Evolutionary conservation across 2,797 vertebrate genomes (phyloP), one percentile per base, ranked within the genome.

Genomic region (Peromyscus eremicus): DNA sequence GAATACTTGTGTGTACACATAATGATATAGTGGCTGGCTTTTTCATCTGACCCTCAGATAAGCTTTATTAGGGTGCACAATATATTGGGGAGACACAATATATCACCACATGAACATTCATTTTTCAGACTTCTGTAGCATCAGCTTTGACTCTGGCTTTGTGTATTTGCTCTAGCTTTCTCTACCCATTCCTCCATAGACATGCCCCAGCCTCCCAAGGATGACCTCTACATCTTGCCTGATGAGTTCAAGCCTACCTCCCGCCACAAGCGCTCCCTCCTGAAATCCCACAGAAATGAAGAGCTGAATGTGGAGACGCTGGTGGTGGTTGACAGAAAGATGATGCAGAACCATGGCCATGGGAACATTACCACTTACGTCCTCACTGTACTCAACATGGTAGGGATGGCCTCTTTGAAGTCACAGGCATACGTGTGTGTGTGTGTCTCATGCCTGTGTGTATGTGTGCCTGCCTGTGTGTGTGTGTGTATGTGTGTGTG

Each of bases 351-450:
- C 98, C 99, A 99, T 0, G 99, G 99, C n/a, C 99, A 98, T 5
- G 99, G 99, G 89, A 99, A 99, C 94, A 99, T 99, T 87, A 99
- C 99, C 73, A 99, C 99, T 60, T 99, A 99, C 25, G 99, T 99
- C 76, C 98, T 99, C 32, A 99, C 99, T 6, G 98, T 99, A 40
- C 99, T 99, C 40, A 99, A 99, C 97, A 99, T 99, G 99, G 99
- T 99, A 98, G 98, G 98, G 70, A 29, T 5, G 23, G 19, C 49
- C 19, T 60, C 32, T 32, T 19, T 34, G 32, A 27, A 21, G 52
- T n/a, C 66, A 1, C 6, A 7, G 52, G 49, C 16, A 66, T 76
- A 7, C 13, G 89, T 70, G 25, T 79, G 16, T 43, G 52, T 25
- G 17, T 23, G 40, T 12, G 0, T 14, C 3, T 49, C n/a, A n/a